Percentiles rank a stretch among this genome's conserved stretches.
Conservation (phyloP, 2,113 vertebrate species). For the Oncorhynchus mykiss region DNA sequence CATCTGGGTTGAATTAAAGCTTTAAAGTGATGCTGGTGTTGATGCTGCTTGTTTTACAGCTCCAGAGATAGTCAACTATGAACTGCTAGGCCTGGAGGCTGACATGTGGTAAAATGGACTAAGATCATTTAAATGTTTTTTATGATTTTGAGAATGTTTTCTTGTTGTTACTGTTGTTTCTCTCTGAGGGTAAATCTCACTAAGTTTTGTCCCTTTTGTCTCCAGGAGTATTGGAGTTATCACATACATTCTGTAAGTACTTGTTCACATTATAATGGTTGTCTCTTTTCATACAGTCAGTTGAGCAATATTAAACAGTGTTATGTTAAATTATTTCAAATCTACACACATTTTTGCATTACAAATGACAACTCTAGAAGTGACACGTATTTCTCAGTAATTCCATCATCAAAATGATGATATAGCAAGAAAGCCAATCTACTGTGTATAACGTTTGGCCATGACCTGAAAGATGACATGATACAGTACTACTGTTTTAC, state of each 20-base stretch:
- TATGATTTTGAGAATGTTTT: background rate
- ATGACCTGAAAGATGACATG: background rate
- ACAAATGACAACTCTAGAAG: too few relatives aligned
- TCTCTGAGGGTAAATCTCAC: constrained; percentile 9
- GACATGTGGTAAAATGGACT: constrained; percentile 92
- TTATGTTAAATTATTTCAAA: background rate
- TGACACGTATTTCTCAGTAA: background rate
- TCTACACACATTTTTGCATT: background rate
- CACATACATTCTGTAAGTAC: constrained; percentile 95
- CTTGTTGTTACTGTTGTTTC: too few relatives aligned
- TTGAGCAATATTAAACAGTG: too few relatives aligned
- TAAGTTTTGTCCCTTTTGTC: constrained; percentile 23
- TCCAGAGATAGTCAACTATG: constrained; percentile 97
- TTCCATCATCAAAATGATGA: background rate
- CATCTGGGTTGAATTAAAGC: constrained; percentile 55
- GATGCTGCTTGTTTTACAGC: constrained; percentile 72
- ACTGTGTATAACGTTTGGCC: background rate
- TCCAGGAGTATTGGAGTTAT: constrained; percentile 95
- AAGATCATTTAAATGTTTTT: background rate
- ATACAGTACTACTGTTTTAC: too few relatives aligned
- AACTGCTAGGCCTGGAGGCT: constrained; percentile 91
- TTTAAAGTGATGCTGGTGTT: constrained; percentile 10
- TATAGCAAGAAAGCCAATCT: too few relatives aligned
- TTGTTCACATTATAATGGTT: background rate
- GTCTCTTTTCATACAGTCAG: background rate